These are phyloP conservation scores for Drosophila tanythrix DNA, from an alignment of 2,888 invertebrate genomes.

Conservation along the genomic window DNA sequence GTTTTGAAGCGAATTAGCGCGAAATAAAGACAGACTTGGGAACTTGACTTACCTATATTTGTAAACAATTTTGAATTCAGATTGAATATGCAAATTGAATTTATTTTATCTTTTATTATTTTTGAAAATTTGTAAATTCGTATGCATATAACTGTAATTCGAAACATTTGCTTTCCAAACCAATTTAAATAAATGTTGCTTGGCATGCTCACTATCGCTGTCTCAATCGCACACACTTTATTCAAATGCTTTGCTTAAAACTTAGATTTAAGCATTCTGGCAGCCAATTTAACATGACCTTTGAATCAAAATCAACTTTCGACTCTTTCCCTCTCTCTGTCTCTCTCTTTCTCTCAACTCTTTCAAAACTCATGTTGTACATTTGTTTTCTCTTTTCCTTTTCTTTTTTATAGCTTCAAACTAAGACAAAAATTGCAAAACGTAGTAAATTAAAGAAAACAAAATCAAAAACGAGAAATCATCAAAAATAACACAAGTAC, in stretches of 20 bases:
- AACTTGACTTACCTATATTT: neutral
- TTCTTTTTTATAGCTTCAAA: conserved; percentile 76
- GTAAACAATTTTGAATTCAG: neutral
- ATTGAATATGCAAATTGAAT: neutral
- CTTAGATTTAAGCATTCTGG: neutral
- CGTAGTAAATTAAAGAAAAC: conserved; percentile 39
- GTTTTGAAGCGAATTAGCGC: neutral
- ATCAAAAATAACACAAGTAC: conserved; percentile 45
- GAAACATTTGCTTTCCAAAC: neutral
- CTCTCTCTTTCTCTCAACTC: conserved; percentile 48
- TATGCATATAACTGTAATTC: neutral
- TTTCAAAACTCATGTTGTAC: conserved; percentile 75
- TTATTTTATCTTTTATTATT: neutral
- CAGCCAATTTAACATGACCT: neutral
- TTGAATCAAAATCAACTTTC: conserved; percentile 13
- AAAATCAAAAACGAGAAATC: conserved; percentile 27
- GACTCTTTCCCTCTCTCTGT: conserved; percentile 22
- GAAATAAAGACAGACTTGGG: neutral
- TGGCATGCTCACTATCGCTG: conserved; percentile 24
- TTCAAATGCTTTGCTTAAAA: conserved; percentile 10
- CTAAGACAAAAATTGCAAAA: conserved; percentile 61
- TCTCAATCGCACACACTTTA: conserved; percentile 29
- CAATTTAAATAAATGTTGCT: conserved; percentile 12
- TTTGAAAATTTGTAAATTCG: neutral
- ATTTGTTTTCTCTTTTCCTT: conserved; percentile 75